These are phyloP conservation scores for Dasypolia templi DNA, from an alignment of 2,888 invertebrate species.

Conservation along the genomic window DNA sequence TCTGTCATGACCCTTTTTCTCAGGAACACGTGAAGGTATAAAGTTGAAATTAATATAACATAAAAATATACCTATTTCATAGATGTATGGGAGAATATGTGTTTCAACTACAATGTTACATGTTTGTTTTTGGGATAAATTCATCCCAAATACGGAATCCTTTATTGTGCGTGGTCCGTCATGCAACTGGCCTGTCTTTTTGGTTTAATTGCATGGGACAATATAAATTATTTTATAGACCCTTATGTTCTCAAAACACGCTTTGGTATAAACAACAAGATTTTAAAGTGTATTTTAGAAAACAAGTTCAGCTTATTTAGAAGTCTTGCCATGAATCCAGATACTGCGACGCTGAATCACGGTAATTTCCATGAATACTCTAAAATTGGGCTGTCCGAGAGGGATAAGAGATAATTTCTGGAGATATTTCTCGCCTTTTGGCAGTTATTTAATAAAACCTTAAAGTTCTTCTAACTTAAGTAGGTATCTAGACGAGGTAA, in stretches of 20 bases:
- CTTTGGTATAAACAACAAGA: neutral
- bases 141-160: too few relatives aligned
- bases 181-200: too few relatives aligned
- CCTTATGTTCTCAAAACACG: neutral
- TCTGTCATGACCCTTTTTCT: too few relatives aligned
- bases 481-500: too few relatives aligned
- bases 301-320: slow-evolving; percentile 3
- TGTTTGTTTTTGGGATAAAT: too few relatives aligned
- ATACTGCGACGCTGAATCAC: slow-evolving; percentile 2
- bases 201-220: neutral
- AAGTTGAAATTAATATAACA: too few relatives aligned
- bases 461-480: slow-evolving; percentile 5
- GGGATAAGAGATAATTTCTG: too few relatives aligned
- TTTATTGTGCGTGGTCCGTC: too few relatives aligned
- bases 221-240: neutral
- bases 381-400: neutral
- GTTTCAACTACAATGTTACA: too few relatives aligned
- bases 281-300: neutral
- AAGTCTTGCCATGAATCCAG: neutral
- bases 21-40: too few relatives aligned
- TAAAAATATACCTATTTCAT: too few relatives aligned
- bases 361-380: slow-evolving; percentile 6
- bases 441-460: neutral
- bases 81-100: too few relatives aligned
- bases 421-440: neutral